These are phyloP conservation scores for Aplysia californica DNA, from an alignment of 1,140 invertebrate genomes.

Conservation along the genomic window DNA sequence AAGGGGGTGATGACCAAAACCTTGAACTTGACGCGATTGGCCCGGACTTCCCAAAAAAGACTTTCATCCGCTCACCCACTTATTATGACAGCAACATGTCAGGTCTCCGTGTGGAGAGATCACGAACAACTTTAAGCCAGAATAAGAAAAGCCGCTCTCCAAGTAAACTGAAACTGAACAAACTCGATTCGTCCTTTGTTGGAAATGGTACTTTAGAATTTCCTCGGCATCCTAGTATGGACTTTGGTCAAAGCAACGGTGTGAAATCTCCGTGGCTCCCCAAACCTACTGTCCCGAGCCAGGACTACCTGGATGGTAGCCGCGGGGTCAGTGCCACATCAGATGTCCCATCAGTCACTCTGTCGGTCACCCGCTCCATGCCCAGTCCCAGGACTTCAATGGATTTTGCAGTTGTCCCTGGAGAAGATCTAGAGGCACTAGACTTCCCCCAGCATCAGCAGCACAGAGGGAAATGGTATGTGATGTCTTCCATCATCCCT, in stretches of 20 bases:
- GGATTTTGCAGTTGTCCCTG: background rate
- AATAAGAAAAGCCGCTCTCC: no score
- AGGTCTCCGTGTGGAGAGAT: constrained; percentile 23
- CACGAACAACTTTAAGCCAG: constrained; percentile 19
- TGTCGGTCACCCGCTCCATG: background rate
- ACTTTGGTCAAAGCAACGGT: background rate
- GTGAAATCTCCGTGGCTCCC: constrained; percentile 27
- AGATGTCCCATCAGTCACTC: background rate
- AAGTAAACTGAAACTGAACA: no score
- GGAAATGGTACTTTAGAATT: no score
- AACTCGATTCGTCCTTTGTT: no score
- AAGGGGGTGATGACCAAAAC: constrained; percentile 30
- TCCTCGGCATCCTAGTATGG: background rate
- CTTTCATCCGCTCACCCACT: constrained; percentile 16
- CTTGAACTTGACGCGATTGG: constrained; percentile 13
- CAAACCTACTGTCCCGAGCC: constrained; percentile 43
- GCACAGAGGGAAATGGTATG: no score
- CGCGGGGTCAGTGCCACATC: constrained; percentile 4
- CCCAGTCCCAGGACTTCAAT: background rate
- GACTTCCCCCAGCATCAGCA: no score
- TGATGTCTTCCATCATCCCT: no score
- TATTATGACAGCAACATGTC: background rate
- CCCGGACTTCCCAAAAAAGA: constrained; percentile 14
- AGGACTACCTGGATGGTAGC: constrained; percentile 40
- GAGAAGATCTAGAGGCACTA: background rate